Conservation (phyloP, 2,113 vertebrate species). For the Xyliphius kryptos region DNA sequence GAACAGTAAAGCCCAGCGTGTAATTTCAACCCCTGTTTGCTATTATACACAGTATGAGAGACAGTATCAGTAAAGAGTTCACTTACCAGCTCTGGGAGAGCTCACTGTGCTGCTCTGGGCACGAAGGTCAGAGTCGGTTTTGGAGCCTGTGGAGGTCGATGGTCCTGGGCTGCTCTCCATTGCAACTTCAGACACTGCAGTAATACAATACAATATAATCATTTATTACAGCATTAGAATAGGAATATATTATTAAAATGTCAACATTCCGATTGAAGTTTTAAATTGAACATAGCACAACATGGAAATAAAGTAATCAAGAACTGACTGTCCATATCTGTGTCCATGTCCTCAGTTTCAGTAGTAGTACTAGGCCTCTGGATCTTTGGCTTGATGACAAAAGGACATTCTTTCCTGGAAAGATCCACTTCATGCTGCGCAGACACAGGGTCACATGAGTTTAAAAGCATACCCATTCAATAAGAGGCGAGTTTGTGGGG, state of each 20-base stretch:
- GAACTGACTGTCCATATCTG: constrained; percentile 90
- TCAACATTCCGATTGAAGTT: no score
- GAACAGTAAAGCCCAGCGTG: no score
- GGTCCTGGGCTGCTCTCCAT: constrained; percentile 94
- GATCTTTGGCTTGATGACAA: constrained; percentile 97
- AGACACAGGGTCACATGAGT: no score
- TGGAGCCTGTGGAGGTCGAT: constrained; percentile 70
- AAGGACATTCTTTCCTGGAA: constrained; percentile 92
- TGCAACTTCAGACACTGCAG: constrained; percentile 82
- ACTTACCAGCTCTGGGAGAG: constrained; percentile 76
- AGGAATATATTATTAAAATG: background rate
- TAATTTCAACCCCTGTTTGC: no score
- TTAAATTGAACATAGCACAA: no score
- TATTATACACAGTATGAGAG: no score
- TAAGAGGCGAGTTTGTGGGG: no score
- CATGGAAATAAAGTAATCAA: no score
- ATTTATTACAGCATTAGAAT: constrained; percentile 7
- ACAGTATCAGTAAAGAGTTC: no score
- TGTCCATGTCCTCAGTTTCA: constrained; percentile 97
- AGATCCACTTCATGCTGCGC: constrained; percentile 97
- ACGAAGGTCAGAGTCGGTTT: constrained; percentile 66
- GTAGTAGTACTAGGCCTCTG: constrained; percentile 76
- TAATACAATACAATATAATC: no score
- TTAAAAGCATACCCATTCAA: no score
- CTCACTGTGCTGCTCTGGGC: constrained; percentile 58